Evolutionary conservation across 2,113 vertebrate genomes (phyloP).

Genomic region (Lynx canadensis): DNA sequence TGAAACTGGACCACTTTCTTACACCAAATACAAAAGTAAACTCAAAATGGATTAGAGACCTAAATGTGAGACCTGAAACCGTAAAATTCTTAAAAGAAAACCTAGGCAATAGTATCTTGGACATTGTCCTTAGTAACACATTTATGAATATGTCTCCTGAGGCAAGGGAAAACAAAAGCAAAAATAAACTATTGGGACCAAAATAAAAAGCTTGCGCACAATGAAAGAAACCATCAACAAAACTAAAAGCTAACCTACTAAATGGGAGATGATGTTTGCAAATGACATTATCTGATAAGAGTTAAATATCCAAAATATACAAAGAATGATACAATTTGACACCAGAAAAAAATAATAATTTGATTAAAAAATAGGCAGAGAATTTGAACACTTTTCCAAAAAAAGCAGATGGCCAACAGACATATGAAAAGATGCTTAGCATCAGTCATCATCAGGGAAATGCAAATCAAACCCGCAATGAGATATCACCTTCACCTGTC

Average conservation of each 20-base stretch:
- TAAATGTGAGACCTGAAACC: background rate
- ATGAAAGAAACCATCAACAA: background rate
- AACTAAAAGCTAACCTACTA: background rate
- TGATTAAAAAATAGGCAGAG: background rate
- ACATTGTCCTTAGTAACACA: background rate
- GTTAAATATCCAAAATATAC: background rate
- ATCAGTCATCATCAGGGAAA: background rate
- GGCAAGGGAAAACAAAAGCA: background rate
- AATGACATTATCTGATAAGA: background rate
- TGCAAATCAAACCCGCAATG: background rate
- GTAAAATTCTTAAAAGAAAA: background rate
- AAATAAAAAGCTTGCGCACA: background rate
- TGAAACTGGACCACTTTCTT: background rate
- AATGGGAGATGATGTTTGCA: background rate
- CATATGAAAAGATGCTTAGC: background rate
- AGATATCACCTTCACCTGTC: background rate
- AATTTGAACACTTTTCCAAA: background rate
- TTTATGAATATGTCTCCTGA: background rate
- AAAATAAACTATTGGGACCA: background rate
- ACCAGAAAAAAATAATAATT: background rate
- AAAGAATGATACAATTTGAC: background rate
- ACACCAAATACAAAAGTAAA: background rate
- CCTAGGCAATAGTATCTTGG: background rate
- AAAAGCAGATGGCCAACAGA: background rate
- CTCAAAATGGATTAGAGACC: background rate